Percentiles rank a stretch among this genome's conserved stretches.
These are phyloP conservation scores for Rhopilema esculentum DNA, from an alignment of 30 jellyfish, hydroid and myxozoan genomes.

Conservation along the genomic window DNA sequence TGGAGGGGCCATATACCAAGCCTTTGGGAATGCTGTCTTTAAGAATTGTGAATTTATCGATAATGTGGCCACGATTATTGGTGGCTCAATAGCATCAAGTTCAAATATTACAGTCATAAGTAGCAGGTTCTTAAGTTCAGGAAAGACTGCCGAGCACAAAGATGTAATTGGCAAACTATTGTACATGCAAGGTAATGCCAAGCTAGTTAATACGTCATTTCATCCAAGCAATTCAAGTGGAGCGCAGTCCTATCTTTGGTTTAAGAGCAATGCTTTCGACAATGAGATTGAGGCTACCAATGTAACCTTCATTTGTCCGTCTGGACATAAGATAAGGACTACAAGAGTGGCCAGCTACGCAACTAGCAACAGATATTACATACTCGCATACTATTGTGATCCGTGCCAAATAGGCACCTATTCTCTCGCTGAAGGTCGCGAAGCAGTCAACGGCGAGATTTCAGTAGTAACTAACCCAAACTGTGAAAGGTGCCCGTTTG, in stretches of 20 bases:
- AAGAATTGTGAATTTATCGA: slow-evolving; percentile 9
- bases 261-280: not conserved
- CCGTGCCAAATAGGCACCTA: slow-evolving; percentile 35
- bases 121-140: not conserved
- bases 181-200: slow-evolving; percentile 5
- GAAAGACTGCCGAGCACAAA: not conserved
- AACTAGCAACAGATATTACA: not conserved
- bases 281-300: not conserved
- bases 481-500: slow-evolving; percentile 34
- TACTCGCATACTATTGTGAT: slow-evolving; percentile 27
- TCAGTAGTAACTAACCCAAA: not conserved
- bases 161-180: slow-evolving; percentile 10
- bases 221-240: not conserved
- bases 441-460: not conserved
- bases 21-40: not conserved
- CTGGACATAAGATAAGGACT: slow-evolving; percentile 2
- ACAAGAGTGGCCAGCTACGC: slow-evolving; percentile 5
- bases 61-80: slow-evolving; percentile 23
- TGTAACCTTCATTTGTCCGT: slow-evolving; percentile 3
- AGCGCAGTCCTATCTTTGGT: slow-evolving; percentile 23
- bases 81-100: slow-evolving; percentile 21
- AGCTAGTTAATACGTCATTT: not conserved
- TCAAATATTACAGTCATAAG: not conserved
- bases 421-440: not conserved
- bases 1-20: slow-evolving; percentile 18